Conservation (phyloP, 2,888 invertebrate genomes). For the Drosophila leonis region DNA sequence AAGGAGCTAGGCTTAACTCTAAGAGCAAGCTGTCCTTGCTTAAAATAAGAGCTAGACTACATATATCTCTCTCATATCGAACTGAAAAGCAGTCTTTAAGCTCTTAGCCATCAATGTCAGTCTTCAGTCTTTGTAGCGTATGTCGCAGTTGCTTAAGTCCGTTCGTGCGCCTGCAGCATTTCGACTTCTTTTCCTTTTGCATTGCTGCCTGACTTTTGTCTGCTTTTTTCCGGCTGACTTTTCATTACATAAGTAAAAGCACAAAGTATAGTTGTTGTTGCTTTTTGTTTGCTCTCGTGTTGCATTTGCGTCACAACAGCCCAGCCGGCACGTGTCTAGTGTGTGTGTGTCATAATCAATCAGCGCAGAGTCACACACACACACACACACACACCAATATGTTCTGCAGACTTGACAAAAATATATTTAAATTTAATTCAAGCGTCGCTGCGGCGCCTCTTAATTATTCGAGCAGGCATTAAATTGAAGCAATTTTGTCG, state of each 20-base stretch:
- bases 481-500: neutral
- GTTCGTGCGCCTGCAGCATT: neutral
- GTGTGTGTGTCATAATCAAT: conserved; percentile 65
- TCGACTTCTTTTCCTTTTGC: neutral
- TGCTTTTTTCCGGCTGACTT: conserved; percentile 44
- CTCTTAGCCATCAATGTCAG: too few species aligned
- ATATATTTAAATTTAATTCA: conserved; percentile 27
- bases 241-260: conserved; percentile 62
- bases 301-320: conserved; percentile 66
- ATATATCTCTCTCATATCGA: too few species aligned
- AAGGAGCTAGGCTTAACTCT: too few species aligned
- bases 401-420: neutral
- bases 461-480: conserved; percentile 13
- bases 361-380: conserved; percentile 15
- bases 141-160: neutral
- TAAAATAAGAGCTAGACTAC: too few species aligned
- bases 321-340: conserved; percentile 2
- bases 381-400: neutral
- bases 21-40: too few species aligned
- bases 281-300: conserved; percentile 5
- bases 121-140: too few species aligned
- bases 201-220: conserved; percentile 1
- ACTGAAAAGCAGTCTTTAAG: too few species aligned
- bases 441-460: conserved; percentile 23
- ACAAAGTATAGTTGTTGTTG: neutral